phyloP scores from a whole-genome alignment of 2,113 vertebrate species.

The Monopterus albus region DNA sequence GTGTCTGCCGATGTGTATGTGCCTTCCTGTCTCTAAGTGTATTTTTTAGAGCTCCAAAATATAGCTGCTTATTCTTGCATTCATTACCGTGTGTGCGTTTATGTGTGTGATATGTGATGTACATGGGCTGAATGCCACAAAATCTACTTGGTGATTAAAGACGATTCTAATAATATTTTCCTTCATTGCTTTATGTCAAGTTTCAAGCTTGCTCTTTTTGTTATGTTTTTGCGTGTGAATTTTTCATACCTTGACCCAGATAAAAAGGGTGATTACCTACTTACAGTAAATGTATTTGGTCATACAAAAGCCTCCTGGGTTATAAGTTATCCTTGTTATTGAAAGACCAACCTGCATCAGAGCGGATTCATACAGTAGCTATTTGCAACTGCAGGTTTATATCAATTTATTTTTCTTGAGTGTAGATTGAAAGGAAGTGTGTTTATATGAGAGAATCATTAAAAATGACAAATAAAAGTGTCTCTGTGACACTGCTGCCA shows the following conservation, averaged over 20 bases:
- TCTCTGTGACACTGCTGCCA: conserved; percentile 40
- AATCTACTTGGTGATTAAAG: too few relatives aligned
- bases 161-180: too few relatives aligned
- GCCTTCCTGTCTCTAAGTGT: conserved; percentile 1
- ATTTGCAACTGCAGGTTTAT: neutral
- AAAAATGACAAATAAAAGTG: conserved; percentile 61
- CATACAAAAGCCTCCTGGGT: conserved; percentile 14
- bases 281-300: conserved; percentile 24
- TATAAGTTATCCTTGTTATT: conserved; percentile 15
- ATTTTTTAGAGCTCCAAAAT: conserved; percentile 25
- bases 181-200: conserved; percentile 3
- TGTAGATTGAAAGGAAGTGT: conserved; percentile 10
- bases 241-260: conserved; percentile 36
- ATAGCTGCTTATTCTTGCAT: conserved; percentile 16
- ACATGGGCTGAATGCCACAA: conserved; percentile 31
- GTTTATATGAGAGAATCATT: conserved; percentile 50
- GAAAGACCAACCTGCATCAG: neutral
- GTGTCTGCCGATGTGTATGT: conserved; percentile 14
- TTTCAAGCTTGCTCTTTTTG: conserved; percentile 15
- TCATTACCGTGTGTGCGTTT: neutral
- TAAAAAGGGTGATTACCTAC: conserved; percentile 40
- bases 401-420: neutral
- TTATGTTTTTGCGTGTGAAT: conserved; percentile 22
- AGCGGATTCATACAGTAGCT: neutral
- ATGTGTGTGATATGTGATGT: conserved; percentile 1